Evolutionary conservation across 1,140 invertebrate species (phyloP).

Genomic region (Papilio aristodemus): DNA sequence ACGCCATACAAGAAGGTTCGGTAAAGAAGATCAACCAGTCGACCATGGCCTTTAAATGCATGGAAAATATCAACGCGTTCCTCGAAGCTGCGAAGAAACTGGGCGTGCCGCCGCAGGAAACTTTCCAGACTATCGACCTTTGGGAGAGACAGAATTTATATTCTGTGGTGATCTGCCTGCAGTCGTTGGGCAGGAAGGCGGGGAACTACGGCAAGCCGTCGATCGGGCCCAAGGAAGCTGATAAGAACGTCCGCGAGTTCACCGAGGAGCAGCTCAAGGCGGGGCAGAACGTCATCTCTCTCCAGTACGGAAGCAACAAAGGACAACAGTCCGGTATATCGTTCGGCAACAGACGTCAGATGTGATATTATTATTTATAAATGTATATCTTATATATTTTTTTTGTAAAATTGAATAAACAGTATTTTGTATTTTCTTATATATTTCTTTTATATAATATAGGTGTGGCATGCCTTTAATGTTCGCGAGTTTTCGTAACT

Average conservation of each 20-base stretch:
- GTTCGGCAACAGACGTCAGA: slow-evolving; percentile 96
- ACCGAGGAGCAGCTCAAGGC: slow-evolving; percentile 94
- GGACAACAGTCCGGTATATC: slow-evolving; percentile 95
- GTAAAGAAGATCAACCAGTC: slow-evolving; percentile 94
- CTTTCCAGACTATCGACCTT: slow-evolving; percentile 98
- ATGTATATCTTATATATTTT: slow-evolving; percentile 22
- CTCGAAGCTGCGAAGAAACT: slow-evolving; percentile 91
- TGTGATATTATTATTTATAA: slow-evolving; percentile 83
- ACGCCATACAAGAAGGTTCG: slow-evolving; percentile 88
- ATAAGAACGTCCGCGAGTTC: slow-evolving; percentile 93
- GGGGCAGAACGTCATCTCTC: slow-evolving; percentile 93
- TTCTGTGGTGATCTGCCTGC: slow-evolving; percentile 96
- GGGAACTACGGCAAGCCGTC: slow-evolving; percentile 92
- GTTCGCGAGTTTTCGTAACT: slow-evolving; percentile 27
- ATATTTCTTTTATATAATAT: slow-evolving; percentile 43
- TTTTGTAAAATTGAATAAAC: slow-evolving; percentile 42
- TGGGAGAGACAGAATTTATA: slow-evolving; percentile 98
- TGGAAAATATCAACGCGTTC: slow-evolving; percentile 99
- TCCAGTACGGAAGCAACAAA: slow-evolving; percentile 97
- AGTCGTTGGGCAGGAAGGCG: slow-evolving; percentile 96
- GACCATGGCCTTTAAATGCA: slow-evolving; percentile 97
- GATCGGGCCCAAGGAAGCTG: slow-evolving; percentile 95
- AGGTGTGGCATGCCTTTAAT: slow-evolving; percentile 47
- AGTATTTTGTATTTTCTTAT: slow-evolving; percentile 58
- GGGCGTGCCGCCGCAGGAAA: slow-evolving; percentile 96